phyloP scores from a whole-genome alignment of 1,140 invertebrate genomes.

The Aphelinus certus region DNA sequence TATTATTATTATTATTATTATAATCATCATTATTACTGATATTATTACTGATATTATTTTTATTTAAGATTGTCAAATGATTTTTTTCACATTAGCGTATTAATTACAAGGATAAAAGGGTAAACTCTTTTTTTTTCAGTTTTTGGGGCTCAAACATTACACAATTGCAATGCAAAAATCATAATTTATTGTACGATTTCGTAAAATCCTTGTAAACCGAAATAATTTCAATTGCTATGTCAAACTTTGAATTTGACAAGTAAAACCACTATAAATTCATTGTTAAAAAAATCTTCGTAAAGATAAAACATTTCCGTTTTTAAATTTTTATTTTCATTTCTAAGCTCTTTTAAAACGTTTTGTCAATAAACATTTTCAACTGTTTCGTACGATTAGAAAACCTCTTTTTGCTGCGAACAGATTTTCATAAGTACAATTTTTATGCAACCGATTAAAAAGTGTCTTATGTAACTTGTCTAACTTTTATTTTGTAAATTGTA shows the following conservation, averaged over 20 bases:
- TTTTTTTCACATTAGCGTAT: too few relatives aligned
- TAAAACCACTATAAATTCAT: constrained; percentile 21
- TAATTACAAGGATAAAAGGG: constrained; percentile 5
- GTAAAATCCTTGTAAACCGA: constrained; percentile 2
- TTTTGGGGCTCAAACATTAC: constrained; percentile 28
- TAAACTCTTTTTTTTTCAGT: constrained; percentile 23
- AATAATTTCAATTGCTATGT: constrained; percentile 20
- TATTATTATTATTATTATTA: too few relatives aligned
- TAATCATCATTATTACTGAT: too few relatives aligned
- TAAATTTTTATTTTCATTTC: constrained; percentile 25
- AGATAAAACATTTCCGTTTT: not conserved
- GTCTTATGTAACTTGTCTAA: constrained; percentile 9
- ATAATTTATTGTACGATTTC: constrained; percentile 13
- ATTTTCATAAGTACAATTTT: constrained; percentile 4
- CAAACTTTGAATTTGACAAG: constrained; percentile 31
- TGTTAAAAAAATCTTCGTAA: not conserved
- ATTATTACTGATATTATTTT: too few relatives aligned
- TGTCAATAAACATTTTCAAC: constrained; percentile 14
- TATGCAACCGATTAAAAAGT: constrained; percentile 8
- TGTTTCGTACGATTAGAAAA: constrained; percentile 2
- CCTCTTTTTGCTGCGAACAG: constrained; percentile 7
- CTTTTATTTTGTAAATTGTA: constrained; percentile 26
- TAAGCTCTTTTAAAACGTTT: constrained; percentile 16
- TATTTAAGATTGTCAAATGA: too few relatives aligned
- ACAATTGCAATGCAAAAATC: constrained; percentile 12